A percentile compares a stretch with the other conserved stretches of the same genome.
Evolutionary conservation across 2,797 vertebrate species (phyloP).

Genomic region (Sebastes goodei): DNA sequence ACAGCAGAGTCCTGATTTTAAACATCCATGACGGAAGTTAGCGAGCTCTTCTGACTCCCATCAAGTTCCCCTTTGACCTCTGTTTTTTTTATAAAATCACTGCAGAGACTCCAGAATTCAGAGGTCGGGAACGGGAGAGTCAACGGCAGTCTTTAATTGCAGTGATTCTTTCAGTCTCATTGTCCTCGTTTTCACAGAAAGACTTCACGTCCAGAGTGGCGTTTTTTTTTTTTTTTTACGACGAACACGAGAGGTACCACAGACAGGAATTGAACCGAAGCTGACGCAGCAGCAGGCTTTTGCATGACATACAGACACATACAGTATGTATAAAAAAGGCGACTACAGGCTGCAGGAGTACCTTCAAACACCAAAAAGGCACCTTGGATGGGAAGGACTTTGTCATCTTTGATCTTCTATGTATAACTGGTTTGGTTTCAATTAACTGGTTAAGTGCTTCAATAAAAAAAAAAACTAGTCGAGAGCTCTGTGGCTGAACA

Average conservation of each 20-base stretch:
- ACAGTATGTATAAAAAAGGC: conserved; percentile 11
- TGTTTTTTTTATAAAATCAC: conserved; percentile 12
- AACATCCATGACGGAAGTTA: background rate
- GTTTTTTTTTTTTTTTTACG: background rate
- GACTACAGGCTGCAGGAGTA: background rate
- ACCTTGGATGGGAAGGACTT: conserved; percentile 8
- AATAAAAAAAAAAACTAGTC: background rate
- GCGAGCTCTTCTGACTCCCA: background rate
- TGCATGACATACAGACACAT: background rate
- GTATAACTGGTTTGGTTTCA: background rate
- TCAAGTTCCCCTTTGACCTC: background rate
- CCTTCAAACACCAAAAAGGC: conserved; percentile 32
- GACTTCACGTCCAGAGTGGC: background rate
- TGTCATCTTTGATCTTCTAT: conserved; percentile 7
- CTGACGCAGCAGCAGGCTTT: conserved; percentile 1
- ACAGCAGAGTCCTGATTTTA: background rate
- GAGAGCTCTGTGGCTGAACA: background rate
- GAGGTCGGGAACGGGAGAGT: background rate
- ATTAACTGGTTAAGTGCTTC: background rate
- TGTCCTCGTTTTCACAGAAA: background rate
- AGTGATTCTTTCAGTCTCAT: conserved; percentile 1
- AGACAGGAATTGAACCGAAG: background rate
- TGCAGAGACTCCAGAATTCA: conserved; percentile 11
- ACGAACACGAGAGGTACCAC: background rate
- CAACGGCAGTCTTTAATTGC: background rate